Evolutionary conservation across 1,140 invertebrate genomes (phyloP).

Genomic region (Drosophila nasuta): DNA sequence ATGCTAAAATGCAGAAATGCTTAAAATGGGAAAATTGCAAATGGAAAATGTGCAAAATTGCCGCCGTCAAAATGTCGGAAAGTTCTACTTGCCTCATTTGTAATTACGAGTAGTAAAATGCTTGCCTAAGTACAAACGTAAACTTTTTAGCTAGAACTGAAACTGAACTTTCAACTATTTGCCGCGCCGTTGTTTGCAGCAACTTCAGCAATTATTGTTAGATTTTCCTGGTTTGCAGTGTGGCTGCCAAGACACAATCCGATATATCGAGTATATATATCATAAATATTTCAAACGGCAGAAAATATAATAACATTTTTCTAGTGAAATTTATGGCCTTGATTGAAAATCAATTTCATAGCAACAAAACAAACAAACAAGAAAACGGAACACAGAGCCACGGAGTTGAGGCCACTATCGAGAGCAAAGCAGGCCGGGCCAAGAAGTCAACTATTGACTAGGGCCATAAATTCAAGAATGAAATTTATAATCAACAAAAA

Average conservation of each 20-base stretch:
- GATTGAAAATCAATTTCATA: slow-evolving; percentile 70
- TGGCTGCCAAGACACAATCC: neutral
- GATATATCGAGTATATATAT: neutral
- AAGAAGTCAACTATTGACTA: slow-evolving; percentile 60
- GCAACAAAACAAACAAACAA: slow-evolving; percentile 14
- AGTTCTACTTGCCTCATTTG: slow-evolving; percentile 34
- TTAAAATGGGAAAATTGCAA: slow-evolving; percentile 1
- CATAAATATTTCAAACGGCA: slow-evolving; percentile 37
- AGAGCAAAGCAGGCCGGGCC: slow-evolving; percentile 21
- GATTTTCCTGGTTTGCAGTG: neutral
- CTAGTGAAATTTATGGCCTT: slow-evolving; percentile 64
- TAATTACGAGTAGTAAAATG: slow-evolving; percentile 51
- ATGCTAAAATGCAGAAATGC: slow-evolving; percentile 2
- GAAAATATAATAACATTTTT: slow-evolving; percentile 32
- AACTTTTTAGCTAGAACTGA: slow-evolving; percentile 15
- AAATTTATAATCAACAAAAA: slow-evolving; percentile 58
- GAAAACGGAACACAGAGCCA: neutral
- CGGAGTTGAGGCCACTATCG: slow-evolving; percentile 23
- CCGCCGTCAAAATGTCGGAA: slow-evolving; percentile 49
- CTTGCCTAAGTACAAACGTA: slow-evolving; percentile 9
- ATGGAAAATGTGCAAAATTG: neutral
- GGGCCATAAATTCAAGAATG: slow-evolving; percentile 68
- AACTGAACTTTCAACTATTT: neutral
- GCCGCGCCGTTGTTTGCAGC: neutral
- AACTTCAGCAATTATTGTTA: slow-evolving; percentile 13